These are phyloP conservation scores for Cantharis rufa DNA, from an alignment of 2,888 invertebrate species.

Conservation along the genomic window DNA sequence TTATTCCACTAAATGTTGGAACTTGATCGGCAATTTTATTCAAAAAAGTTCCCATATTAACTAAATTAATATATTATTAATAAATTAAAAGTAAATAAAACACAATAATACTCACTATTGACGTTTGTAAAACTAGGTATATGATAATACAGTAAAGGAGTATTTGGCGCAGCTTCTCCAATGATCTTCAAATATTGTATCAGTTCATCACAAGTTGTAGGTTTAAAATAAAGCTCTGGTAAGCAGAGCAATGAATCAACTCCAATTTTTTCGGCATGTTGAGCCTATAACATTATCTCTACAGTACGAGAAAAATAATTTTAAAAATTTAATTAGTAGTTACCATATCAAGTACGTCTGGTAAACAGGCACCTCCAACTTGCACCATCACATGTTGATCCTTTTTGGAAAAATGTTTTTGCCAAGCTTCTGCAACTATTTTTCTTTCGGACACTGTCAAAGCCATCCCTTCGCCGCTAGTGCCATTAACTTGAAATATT, in stretches of 20 bases:
- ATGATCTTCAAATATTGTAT: conserved; percentile 70
- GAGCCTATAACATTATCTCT: conserved; percentile 58
- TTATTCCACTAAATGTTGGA: conserved; percentile 79
- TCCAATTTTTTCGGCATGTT: conserved; percentile 67
- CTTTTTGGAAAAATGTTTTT: conserved; percentile 59
- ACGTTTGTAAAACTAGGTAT: conserved; percentile 75
- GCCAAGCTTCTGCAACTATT: conserved; percentile 67
- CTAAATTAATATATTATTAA: conserved; percentile 56
- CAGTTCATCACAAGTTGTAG: conserved; percentile 63
- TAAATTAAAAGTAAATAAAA: conserved; percentile 29
- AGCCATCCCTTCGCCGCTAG: conserved; percentile 76
- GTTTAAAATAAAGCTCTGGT: conserved; percentile 79
- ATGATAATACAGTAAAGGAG: conserved; percentile 83
- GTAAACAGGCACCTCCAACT: conserved; percentile 71
- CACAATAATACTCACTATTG: conserved; percentile 63
- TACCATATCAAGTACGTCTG: conserved; percentile 71
- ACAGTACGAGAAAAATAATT: background rate
- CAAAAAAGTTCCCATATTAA: conserved; percentile 74
- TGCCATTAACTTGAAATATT: conserved; percentile 70
- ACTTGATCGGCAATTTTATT: conserved; percentile 64
- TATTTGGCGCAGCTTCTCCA: conserved; percentile 70
- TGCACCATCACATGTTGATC: conserved; percentile 71
- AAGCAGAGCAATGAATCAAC: conserved; percentile 73
- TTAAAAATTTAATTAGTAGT: conserved; percentile 16
- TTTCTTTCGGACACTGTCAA: conserved; percentile 72